Base-by-base conservation (phyloP, 2,113 vertebrate genomes). In the Gadus chalcogrammus region DNA sequence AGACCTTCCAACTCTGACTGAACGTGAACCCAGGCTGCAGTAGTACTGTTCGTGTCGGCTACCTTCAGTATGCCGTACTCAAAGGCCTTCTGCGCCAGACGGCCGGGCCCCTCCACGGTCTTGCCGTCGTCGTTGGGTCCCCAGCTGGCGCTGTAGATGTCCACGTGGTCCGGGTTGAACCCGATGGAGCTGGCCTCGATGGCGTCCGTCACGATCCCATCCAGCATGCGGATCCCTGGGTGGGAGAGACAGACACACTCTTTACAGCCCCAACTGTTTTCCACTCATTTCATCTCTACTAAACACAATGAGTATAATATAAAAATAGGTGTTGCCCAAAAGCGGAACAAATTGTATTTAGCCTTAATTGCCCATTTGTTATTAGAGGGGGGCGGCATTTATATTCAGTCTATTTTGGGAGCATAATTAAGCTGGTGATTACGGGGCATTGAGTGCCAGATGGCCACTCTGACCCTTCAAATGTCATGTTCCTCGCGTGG, bases 101-200 rank as follows among this genome's bases (percentile, higher is more conserved):
- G 92, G 0, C 97, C 96, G 0, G 97, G 97, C 0, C 97, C 97
- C 81, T 99, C 97, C 65, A 99, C 97, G 0, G 97, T 99, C 90
- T 98, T 98, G 1, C 97, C 97, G 1, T 99, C 97, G 7, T 99
- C 97, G 0, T 99, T 99, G 22, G 97, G 97, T 9, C 97, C 97
- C 97, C 97, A 99, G 84, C 96, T 99, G 31, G 97, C 97, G 52
- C 97, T 99, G 87, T 99, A 99, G 88, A 99, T 99, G 84, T 99
- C 94, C 84, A 99, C 95, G 0, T 99, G 97, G 27, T 96, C 90
- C 0, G 97, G 95, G 64, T 94, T 98, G 88, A 97, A 99, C 27
- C 97, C 97, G 0, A 99, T 98, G 3, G 97, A 99, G 79, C 97
- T 99, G 64, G 97, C 97, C 85, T 99, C 97, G 5, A 98, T 99